These are phyloP conservation scores for Drymonia ruficornis DNA, from an alignment of 2,888 invertebrate species.

Conservation along the genomic window DNA sequence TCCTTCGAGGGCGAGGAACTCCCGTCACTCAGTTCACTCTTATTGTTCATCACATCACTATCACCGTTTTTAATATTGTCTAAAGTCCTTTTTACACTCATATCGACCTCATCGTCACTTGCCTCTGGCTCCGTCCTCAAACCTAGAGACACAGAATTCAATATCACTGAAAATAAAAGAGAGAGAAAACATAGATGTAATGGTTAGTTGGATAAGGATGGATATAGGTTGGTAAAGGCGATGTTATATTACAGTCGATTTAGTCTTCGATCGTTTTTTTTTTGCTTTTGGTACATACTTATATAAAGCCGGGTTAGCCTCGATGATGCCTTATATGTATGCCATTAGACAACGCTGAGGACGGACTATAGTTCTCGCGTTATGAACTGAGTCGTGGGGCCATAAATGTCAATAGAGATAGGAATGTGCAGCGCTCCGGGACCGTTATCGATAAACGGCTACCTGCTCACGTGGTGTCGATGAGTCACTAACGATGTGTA, in stretches of 20 bases:
- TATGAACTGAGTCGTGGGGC: too few species aligned
- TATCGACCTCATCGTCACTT: slow-evolving; percentile 81
- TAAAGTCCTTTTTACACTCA: slow-evolving; percentile 80
- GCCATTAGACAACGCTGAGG: too few species aligned
- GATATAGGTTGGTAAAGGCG: slow-evolving; percentile 14
- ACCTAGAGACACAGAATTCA: slow-evolving; percentile 83
- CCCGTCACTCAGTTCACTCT: slow-evolving; percentile 69
- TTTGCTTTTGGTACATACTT: neutral
- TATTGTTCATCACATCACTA: slow-evolving; percentile 79
- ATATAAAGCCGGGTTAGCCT: too few species aligned
- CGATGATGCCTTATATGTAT: too few species aligned
- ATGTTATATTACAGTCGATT: neutral
- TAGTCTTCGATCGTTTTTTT: neutral
- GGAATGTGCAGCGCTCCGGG: too few species aligned
- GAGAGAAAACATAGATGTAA: slow-evolving; percentile 59
- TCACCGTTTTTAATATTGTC: slow-evolving; percentile 82
- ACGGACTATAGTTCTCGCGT: too few species aligned
- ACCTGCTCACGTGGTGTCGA: too few species aligned
- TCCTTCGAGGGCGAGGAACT: slow-evolving; percentile 69
- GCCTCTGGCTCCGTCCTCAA: slow-evolving; percentile 81
- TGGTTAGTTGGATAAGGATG: slow-evolving; percentile 42
- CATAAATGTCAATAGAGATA: too few species aligned
- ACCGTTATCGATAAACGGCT: too few species aligned
- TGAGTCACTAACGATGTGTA: too few species aligned
- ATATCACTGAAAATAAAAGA: slow-evolving; percentile 83